These are phyloP conservation scores for Elysia crispata DNA, from an alignment of 2,888 invertebrate genomes.

Conservation along the genomic window DNA sequence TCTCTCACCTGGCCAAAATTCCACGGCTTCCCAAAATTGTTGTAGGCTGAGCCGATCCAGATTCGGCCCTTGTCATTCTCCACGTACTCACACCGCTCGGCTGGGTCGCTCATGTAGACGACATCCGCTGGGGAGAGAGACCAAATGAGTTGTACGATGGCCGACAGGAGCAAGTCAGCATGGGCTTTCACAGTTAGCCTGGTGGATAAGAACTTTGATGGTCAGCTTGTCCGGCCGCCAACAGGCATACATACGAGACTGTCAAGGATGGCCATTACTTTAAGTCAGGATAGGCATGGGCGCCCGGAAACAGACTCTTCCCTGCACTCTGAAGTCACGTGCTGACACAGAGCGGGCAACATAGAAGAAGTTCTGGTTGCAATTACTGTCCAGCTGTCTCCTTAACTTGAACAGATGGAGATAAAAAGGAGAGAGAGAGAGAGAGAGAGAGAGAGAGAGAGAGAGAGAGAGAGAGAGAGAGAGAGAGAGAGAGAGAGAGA, in stretches of 20 bases:
- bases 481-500: not conserved
- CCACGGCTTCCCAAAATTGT: constrained; percentile 91
- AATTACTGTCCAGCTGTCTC: too few species aligned
- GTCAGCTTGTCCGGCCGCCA: too few species aligned
- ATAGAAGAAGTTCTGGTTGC: too few species aligned
- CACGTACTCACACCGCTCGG: constrained; percentile 87
- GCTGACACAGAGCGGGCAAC: too few species aligned
- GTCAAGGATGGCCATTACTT: too few species aligned
- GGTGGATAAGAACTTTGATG: too few species aligned
- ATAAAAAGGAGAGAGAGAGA: not conserved
- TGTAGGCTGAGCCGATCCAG: constrained; percentile 90
- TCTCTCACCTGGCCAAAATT: constrained; percentile 86
- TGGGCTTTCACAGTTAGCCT: not conserved
- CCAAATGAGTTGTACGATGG: too few species aligned
- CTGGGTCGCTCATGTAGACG: constrained; percentile 66
- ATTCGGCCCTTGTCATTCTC: constrained; percentile 91
- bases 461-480: not conserved
- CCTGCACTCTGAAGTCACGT: too few species aligned
- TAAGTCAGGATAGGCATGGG: too few species aligned
- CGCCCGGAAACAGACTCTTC: too few species aligned
- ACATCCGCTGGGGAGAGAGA: constrained; percentile 60
- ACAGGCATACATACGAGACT: too few species aligned
- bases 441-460: not conserved
- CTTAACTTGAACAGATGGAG: not conserved
- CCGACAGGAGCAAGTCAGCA: too few species aligned